A percentile compares a stretch with the other conserved stretches of the same genome.
Evolutionary conservation across 2,113 vertebrate genomes (phyloP).

Genomic region (Centrocercus urophasianus): DNA sequence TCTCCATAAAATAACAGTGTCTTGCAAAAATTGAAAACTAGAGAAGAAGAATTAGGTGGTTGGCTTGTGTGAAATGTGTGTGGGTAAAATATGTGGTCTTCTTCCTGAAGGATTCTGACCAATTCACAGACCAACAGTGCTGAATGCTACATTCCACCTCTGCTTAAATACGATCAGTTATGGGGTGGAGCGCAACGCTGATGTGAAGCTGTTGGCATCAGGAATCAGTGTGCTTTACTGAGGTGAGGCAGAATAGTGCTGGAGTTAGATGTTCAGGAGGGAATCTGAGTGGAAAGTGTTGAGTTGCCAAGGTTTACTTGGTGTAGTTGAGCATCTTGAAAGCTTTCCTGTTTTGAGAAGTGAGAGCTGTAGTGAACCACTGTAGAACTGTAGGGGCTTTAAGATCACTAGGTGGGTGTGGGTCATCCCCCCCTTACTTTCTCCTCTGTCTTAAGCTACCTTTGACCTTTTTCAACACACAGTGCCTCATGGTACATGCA

Average conservation of each 20-base stretch:
- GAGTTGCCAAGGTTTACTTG: background rate
- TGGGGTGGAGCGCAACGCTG: background rate
- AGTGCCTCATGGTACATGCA: background rate
- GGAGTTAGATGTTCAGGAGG: background rate
- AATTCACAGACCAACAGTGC: background rate
- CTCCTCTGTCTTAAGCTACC: background rate
- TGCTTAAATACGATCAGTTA: background rate
- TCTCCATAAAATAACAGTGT: conserved; percentile 51
- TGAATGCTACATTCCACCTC: background rate
- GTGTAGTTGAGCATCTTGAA: background rate
- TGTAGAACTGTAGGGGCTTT: background rate
- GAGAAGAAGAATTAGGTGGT: background rate
- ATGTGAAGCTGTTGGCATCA: background rate
- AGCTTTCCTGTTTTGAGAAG: background rate
- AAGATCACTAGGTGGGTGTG: background rate
- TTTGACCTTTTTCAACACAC: background rate
- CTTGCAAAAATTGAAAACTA: conserved; percentile 28
- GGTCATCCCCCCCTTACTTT: background rate
- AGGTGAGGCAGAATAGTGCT: background rate
- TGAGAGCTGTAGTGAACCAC: background rate
- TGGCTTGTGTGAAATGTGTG: background rate
- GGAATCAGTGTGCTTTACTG: background rate
- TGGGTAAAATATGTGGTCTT: background rate
- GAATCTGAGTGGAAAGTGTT: background rate
- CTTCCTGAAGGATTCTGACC: background rate